These are phyloP conservation scores for Tenebrosternarchus preto DNA, from an alignment of 2,113 vertebrate genomes.

Conservation along the genomic window DNA sequence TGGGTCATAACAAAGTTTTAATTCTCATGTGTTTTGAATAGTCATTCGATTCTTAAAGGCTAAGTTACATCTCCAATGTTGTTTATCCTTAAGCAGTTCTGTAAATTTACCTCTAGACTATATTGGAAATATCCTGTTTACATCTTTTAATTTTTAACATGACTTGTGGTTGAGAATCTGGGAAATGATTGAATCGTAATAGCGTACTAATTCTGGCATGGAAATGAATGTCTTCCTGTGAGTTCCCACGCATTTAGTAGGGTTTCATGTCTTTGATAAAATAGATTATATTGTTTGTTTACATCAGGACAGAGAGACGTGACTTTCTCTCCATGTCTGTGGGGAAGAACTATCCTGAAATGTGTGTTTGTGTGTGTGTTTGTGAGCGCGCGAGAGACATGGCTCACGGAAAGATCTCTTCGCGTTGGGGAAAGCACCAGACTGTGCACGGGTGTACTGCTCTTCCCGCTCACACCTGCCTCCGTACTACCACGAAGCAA, in stretches of 20 bases:
- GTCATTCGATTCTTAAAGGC: too few relatives aligned
- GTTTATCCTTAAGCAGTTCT: background rate
- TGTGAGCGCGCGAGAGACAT: background rate
- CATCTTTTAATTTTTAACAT: slow-evolving; percentile 29
- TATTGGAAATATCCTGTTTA: slow-evolving; percentile 48
- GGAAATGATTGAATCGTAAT: slow-evolving; percentile 50
- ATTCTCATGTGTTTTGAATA: too few relatives aligned
- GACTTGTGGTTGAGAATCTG: slow-evolving; percentile 50
- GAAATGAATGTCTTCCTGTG: slow-evolving; percentile 50
- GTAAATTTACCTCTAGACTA: background rate
- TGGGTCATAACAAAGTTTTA: too few relatives aligned
- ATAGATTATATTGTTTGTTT: slow-evolving; percentile 51
- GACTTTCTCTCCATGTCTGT: slow-evolving; percentile 52
- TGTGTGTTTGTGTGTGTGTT: background rate
- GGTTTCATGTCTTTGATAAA: slow-evolving; percentile 40
- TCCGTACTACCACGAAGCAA: slow-evolving; percentile 21
- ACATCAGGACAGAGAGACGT: slow-evolving; percentile 33
- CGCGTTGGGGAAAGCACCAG: slow-evolving; percentile 53
- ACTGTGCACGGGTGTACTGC: slow-evolving; percentile 6
- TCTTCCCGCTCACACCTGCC: slow-evolving; percentile 48
- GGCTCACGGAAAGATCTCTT: slow-evolving; percentile 52
- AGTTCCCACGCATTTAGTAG: slow-evolving; percentile 20
- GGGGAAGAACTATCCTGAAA: slow-evolving; percentile 15
- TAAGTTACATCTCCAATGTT: too few relatives aligned
- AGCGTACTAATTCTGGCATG: slow-evolving; percentile 35